Evolutionary conservation across 2,888 invertebrate genomes (phyloP), one percentile per base, ranked within the genome.

Genomic region (Drosophila vallismaia): DNA sequence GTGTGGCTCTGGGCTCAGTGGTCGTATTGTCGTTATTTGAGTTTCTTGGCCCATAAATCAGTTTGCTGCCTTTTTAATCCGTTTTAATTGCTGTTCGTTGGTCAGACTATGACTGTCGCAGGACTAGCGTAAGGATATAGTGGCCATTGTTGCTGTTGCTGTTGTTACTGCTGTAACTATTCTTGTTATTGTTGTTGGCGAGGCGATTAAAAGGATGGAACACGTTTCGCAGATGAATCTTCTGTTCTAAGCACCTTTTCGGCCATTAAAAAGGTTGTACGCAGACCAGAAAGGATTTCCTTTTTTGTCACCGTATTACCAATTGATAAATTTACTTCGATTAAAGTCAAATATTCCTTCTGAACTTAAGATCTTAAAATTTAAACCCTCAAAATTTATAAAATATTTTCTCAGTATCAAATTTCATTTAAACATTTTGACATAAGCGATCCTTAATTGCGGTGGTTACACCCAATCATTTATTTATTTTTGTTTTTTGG

Each of bases 1-100:
- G 36, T 24, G 54, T 19, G 28, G 42, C 26, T 19, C 44, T 28
- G 55, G 42, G 26, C 46, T 40, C 63, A 54, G 56, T 54, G 67
- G 67, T 78, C 86, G 89, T 79, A 81, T 88, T 88, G 86, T 84
- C 87, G 88, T 85, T 88, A 89, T 89, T 90, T 83, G 79, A 79
- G 86, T 83, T 89, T 78, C 88, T 86, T 86, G 86, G 78, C 80
- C 79, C 88, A 89, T 90, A 90, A 90, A 90, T 90, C 89, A 88
- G 88, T 77, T 82, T 79, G 88, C 79, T 87, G 86, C 81, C 83
- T 88, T 88, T 83, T 86, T 86, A 87, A 87, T 88, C 86, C 86
- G 79, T 81, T 86, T 86, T 86, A 86, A 86, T 88, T 86, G 86
- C 86, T 88, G 83, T 87, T 79, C 86, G 84, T 86, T 84, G 84